Evolutionary conservation across 2,113 vertebrate genomes (phyloP).

Genomic region (Diadophis punctatus): DNA sequence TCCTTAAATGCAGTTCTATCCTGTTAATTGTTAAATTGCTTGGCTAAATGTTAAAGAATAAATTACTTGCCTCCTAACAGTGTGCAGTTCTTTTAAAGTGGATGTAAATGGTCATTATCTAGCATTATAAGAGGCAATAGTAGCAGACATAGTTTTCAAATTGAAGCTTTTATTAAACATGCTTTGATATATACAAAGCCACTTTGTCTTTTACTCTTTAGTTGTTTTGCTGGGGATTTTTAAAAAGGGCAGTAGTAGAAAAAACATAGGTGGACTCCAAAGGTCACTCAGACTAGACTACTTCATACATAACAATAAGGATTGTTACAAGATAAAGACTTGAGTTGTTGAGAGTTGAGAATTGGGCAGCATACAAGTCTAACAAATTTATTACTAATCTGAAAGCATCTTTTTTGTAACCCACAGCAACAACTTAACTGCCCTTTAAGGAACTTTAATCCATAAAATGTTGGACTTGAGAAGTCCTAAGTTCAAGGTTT

Average conservation of each 20-base stretch:
- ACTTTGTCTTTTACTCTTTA: not conserved
- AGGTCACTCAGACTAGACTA: not conserved
- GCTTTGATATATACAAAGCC: not conserved
- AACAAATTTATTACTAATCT: not conserved
- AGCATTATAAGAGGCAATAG: not conserved
- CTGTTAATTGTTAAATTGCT: not conserved
- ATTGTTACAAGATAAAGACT: not conserved
- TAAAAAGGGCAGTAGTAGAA: not conserved
- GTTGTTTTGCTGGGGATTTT: not conserved
- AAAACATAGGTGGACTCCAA: not conserved
- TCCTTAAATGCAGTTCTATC: not conserved
- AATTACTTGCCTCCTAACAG: not conserved
- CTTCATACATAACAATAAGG: not conserved
- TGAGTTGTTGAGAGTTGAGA: not conserved
- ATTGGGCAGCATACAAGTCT: not conserved
- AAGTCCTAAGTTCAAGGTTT: not conserved
- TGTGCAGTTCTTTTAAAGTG: not conserved
- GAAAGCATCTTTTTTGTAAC: not conserved
- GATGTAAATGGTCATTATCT: not conserved
- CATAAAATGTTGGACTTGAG: not conserved
- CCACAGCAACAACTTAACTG: not conserved
- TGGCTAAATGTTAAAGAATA: not conserved
- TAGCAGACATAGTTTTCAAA: not conserved
- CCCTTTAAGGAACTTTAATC: not conserved
- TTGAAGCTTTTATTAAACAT: not conserved